A percentile compares a stretch with the other conserved stretches of the same genome.
Evolutionary conservation across 2,113 vertebrate genomes (phyloP).

Genomic region (Camelus bactrianus): DNA sequence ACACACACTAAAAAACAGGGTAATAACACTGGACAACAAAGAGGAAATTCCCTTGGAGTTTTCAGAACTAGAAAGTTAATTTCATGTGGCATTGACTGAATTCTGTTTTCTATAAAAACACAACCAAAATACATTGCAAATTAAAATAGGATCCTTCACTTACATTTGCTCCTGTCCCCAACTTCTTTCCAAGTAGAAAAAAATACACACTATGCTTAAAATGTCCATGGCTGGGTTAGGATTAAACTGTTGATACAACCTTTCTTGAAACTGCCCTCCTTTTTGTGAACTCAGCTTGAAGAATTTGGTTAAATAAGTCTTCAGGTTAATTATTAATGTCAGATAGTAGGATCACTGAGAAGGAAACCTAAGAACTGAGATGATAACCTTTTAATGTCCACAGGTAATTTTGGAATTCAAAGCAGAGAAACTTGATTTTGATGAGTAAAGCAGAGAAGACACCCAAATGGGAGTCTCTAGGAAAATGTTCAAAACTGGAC

Average conservation of each 20-base stretch:
- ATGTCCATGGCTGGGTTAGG: background rate
- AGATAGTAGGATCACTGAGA: background rate
- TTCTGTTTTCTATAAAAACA: constrained; percentile 31
- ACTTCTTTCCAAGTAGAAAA: constrained; percentile 55
- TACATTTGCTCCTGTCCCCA: constrained; percentile 26
- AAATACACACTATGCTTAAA: constrained; percentile 35
- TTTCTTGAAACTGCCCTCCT: background rate
- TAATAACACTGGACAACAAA: background rate
- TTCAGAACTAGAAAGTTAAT: constrained; percentile 17
- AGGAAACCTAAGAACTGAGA: background rate
- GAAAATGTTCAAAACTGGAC: background rate
- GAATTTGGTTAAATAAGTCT: constrained; percentile 43
- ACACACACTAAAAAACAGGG: background rate
- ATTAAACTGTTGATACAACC: background rate
- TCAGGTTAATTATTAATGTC: constrained; percentile 63
- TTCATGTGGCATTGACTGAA: background rate
- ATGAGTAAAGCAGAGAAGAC: background rate
- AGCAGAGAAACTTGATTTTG: background rate
- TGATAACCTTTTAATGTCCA: background rate
- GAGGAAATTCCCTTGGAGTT: background rate
- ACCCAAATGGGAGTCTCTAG: background rate
- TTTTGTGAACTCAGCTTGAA: constrained; percentile 34
- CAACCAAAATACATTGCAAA: constrained; percentile 21
- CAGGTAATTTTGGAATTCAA: background rate
- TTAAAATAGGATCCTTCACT: constrained; percentile 9